phyloP scores from a whole-genome alignment of 2,797 vertebrate genomes.

The Epinephelus malabaricus region DNA sequence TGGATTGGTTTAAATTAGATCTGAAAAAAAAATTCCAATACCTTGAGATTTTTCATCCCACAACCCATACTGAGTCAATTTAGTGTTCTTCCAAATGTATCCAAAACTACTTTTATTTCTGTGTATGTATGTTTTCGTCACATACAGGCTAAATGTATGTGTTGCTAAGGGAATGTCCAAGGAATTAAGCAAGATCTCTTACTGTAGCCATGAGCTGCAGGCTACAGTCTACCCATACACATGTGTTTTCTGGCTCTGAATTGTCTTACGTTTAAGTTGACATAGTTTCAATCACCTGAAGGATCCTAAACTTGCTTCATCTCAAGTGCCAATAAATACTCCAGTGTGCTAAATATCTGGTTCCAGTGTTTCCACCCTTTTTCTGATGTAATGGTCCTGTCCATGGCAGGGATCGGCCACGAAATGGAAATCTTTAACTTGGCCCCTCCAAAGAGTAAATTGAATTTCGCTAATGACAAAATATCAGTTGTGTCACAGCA shows the following conservation, averaged over 20 bases:
- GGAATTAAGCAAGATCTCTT: not conserved
- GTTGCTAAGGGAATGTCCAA: not conserved
- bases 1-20: slow-evolving; percentile 22
- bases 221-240: slow-evolving; percentile 16
- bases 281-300: slow-evolving; percentile 34
- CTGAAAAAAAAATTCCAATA: slow-evolving; percentile 27
- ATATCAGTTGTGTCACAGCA: slow-evolving; percentile 6
- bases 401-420: slow-evolving; percentile 7
- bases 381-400: slow-evolving; percentile 32
- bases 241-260: slow-evolving; percentile 50
- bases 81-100: not conserved
- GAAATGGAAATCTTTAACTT: slow-evolving; percentile 8
- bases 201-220: slow-evolving; percentile 9
- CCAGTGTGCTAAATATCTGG: slow-evolving; percentile 14
- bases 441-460: not conserved
- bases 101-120: not conserved
- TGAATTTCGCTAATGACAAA: slow-evolving; percentile 10
- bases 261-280: slow-evolving; percentile 6
- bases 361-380: slow-evolving; percentile 21
- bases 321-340: slow-evolving; percentile 4
- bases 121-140: not conserved
- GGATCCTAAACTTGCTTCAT: slow-evolving; percentile 4
- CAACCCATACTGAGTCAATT: slow-evolving; percentile 7
- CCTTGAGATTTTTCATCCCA: not conserved
- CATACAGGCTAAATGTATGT: slow-evolving; percentile 9